phyloP scores from a whole-genome alignment of 35 echinoderm and acorn worm species.

The Apostichopus californicus region DNA sequence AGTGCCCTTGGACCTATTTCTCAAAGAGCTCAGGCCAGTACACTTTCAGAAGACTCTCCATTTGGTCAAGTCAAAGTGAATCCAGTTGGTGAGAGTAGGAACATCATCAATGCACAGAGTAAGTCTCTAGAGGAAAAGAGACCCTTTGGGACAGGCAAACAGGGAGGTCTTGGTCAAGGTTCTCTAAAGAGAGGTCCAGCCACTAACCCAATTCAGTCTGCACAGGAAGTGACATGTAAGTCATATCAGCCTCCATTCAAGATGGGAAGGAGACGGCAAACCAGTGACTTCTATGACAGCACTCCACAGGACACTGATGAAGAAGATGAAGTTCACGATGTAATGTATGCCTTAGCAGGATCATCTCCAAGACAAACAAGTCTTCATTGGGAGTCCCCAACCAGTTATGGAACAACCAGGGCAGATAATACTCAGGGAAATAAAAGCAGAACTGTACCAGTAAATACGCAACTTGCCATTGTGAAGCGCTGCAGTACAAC shows the following conservation, averaged over 20 bases:
- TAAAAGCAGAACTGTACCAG: too few relatives aligned
- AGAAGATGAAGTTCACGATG: background rate
- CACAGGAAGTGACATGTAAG: background rate
- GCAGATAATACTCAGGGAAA: background rate
- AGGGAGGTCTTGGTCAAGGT: background rate
- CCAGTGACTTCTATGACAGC: slow-evolving; percentile 16
- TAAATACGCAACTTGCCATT: background rate
- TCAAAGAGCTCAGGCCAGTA: background rate
- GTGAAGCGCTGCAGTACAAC: background rate
- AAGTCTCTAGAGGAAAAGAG: background rate
- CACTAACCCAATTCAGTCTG: background rate
- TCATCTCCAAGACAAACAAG: background rate
- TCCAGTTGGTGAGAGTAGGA: background rate
- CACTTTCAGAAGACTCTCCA: background rate
- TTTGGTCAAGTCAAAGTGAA: background rate
- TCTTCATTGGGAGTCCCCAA: too few relatives aligned
- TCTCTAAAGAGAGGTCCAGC: background rate
- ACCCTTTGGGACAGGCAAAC: background rate
- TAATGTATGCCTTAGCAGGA: background rate
- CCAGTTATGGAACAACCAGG: background rate
- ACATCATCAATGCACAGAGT: background rate
- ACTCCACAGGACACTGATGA: slow-evolving; percentile 11
- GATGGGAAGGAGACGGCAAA: slow-evolving; percentile 26
- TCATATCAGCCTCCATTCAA: background rate
- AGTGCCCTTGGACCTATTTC: background rate